phyloP scores from a whole-genome alignment of 2,797 vertebrate genomes.

The Anniella stebbinsi region DNA sequence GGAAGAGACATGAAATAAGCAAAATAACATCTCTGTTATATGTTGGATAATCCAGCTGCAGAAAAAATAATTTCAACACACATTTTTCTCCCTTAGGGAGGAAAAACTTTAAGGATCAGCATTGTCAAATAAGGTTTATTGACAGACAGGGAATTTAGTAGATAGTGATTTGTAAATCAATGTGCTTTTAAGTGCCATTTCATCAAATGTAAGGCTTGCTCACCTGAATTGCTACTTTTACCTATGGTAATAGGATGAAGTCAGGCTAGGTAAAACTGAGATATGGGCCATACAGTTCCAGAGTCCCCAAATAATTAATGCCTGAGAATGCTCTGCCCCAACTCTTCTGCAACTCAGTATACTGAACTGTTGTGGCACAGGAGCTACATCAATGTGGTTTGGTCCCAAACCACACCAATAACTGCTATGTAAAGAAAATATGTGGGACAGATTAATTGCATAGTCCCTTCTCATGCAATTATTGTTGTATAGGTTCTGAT shows the following conservation, averaged over 20 bases:
- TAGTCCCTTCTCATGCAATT: background rate
- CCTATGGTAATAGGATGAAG: background rate
- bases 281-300: background rate
- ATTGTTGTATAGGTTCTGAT: background rate
- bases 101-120: background rate
- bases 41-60: slow-evolving; percentile 53
- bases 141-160: background rate
- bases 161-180: slow-evolving; percentile 33
- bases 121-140: background rate
- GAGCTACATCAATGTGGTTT: background rate
- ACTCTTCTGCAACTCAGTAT: background rate
- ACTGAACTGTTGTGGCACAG: background rate
- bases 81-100: slow-evolving; percentile 40
- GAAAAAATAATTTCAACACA: slow-evolving; percentile 58
- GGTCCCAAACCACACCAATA: background rate
- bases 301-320: background rate
- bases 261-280: background rate
- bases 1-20: slow-evolving; percentile 63
- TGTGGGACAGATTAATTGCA: background rate
- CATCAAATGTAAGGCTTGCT: background rate
- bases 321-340: background rate
- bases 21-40: slow-evolving; percentile 46
- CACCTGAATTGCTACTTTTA: background rate
- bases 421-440: background rate
- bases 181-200: slow-evolving; percentile 29